Conservation (phyloP, 2,888 invertebrate species). For the Ectobius pallidus region DNA sequence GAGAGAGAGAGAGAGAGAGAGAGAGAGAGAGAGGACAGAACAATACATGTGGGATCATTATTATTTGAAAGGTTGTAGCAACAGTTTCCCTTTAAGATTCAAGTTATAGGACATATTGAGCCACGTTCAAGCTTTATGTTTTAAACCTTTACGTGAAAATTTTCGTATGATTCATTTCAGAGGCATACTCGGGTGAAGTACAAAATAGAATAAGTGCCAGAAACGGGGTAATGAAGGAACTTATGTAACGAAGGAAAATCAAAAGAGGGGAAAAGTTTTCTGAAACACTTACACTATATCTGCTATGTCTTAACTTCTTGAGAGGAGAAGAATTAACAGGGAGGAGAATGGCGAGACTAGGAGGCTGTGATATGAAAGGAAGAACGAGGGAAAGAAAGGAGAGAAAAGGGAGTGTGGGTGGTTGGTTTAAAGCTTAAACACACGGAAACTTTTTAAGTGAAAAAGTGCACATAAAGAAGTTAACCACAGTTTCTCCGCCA, state of each 20-base stretch:
- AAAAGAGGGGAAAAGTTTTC: not conserved
- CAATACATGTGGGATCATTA: not conserved
- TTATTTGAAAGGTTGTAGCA: not conserved
- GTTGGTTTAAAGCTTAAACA: not conserved
- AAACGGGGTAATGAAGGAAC: slow-evolving; percentile 4
- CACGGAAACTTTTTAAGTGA: slow-evolving; percentile 19
- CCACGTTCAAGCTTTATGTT: not conserved
- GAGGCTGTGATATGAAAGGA: not conserved
- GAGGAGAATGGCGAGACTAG: too few relatives aligned
- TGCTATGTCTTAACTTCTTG: slow-evolving; percentile 27
- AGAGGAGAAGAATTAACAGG: slow-evolving; percentile 26
- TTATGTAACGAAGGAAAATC: not conserved
- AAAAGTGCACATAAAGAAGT: slow-evolving; percentile 29
- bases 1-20: too few relatives aligned
- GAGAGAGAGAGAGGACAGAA: not conserved
- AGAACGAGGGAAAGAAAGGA: not conserved
- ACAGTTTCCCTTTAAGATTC: not conserved
- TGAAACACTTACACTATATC: slow-evolving; percentile 37
- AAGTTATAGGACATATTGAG: not conserved
- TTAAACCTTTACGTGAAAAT: not conserved
- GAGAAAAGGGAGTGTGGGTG: not conserved
- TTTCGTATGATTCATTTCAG: slow-evolving; percentile 3
- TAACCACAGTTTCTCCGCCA: slow-evolving; percentile 14
- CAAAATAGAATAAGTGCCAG: not conserved
- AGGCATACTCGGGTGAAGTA: not conserved